Conservation (phyloP, 2,888 invertebrate genomes). For the Coenonympha arcania region DNA sequence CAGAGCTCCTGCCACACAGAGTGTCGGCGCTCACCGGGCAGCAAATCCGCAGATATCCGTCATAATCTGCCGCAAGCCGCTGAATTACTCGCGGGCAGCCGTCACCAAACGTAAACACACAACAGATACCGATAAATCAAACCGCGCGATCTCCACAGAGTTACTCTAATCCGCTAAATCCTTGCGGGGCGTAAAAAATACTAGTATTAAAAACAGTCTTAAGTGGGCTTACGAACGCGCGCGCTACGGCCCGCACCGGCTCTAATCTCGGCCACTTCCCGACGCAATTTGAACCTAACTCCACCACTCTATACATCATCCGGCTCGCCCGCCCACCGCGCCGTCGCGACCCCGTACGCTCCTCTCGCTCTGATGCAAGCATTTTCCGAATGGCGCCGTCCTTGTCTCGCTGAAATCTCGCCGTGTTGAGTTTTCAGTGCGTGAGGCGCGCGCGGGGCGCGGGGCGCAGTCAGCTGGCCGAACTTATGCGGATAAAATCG, state of each 20-base stretch:
- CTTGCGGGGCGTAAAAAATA: constrained; percentile 76
- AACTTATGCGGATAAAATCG: constrained; percentile 74
- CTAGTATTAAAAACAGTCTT: constrained; percentile 83
- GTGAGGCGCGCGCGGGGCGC: constrained; percentile 44
- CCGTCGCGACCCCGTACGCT: constrained; percentile 45
- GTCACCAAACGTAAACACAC: constrained; percentile 72
- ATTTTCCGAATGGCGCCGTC: constrained; percentile 34
- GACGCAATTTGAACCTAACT: constrained; percentile 83
- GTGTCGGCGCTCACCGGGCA: constrained; percentile 34
- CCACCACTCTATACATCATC: constrained; percentile 83
- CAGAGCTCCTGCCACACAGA: not conserved
- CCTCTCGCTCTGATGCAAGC: constrained; percentile 40
- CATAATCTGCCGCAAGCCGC: constrained; percentile 69
- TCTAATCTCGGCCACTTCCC: constrained; percentile 84
- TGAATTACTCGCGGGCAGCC: constrained; percentile 62
- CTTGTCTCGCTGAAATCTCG: constrained; percentile 60
- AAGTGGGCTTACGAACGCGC: constrained; percentile 79
- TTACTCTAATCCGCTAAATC: constrained; percentile 63
- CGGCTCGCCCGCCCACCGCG: constrained; percentile 70
- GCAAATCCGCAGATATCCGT: constrained; percentile 68
- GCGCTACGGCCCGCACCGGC: constrained; percentile 77
- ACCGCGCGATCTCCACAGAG: constrained; percentile 69
- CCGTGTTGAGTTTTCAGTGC: constrained; percentile 61
- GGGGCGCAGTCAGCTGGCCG: constrained; percentile 71
- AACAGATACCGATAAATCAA: constrained; percentile 74